A percentile compares a stretch with the other conserved stretches of the same genome.
Conservation (phyloP, 2,888 invertebrate genomes). For the Ennomos erosarius region DNA sequence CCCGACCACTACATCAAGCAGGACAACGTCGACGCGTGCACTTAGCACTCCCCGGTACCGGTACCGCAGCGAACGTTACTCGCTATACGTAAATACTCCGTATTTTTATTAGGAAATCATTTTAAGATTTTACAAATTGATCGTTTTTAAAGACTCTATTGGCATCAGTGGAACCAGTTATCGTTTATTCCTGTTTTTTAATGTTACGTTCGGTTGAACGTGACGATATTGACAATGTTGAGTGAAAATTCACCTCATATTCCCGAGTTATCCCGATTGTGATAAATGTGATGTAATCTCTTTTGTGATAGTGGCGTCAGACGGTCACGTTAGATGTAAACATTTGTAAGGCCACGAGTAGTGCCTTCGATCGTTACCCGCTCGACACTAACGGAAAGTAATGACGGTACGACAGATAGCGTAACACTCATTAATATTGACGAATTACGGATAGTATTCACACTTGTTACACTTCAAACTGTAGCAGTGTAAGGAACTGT, state of each 20-base stretch:
- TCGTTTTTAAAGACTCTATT: constrained; percentile 43
- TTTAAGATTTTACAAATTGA: constrained; percentile 54
- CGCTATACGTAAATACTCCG: constrained; percentile 56
- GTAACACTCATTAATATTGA: constrained; percentile 55
- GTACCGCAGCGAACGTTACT: constrained; percentile 21
- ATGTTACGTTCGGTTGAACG: constrained; percentile 28
- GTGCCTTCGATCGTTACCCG: constrained; percentile 71
- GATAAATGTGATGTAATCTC: constrained; percentile 81
- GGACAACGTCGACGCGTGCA: constrained; percentile 83
- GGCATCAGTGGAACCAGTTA: constrained; percentile 21
- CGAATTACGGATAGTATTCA: constrained; percentile 70
- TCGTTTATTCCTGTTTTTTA: constrained; percentile 25
- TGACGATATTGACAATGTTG: constrained; percentile 34
- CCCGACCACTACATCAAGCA: constrained; percentile 79
- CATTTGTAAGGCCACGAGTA: constrained; percentile 55
- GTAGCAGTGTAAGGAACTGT: constrained; percentile 69
- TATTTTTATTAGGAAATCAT: constrained; percentile 42
- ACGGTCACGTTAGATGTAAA: constrained; percentile 80
- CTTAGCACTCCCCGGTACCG: constrained; percentile 52
- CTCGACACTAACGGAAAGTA: constrained; percentile 53
- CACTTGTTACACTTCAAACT: constrained; percentile 57
- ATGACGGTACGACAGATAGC: constrained; percentile 52
- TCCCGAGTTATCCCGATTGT: constrained; percentile 74
- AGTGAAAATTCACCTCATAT: constrained; percentile 52
- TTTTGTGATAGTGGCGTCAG: constrained; percentile 81